phyloP scores from a whole-genome alignment of 2,797 vertebrate genomes.

The Manis crassicaudata region DNA sequence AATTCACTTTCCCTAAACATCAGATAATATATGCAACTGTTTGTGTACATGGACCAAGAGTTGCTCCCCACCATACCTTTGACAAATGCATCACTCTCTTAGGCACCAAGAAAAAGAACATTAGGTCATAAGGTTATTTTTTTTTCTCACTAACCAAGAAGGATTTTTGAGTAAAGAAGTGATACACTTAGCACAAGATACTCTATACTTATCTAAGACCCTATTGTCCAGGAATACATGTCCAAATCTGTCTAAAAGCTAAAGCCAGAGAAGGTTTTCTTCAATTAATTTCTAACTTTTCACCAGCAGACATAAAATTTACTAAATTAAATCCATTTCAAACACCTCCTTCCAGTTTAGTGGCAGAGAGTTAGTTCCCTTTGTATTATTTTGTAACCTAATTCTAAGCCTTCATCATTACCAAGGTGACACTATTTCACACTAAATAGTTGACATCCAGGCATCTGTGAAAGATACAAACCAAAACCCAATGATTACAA shows the following conservation, averaged over 20 bases:
- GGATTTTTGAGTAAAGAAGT: constrained; percentile 43
- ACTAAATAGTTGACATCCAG: constrained; percentile 41
- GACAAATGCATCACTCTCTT: constrained; percentile 2
- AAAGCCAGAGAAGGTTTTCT: constrained; percentile 25
- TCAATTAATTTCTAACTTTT: constrained; percentile 44
- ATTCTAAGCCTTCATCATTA: constrained; percentile 45
- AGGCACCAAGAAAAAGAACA: constrained; percentile 42
- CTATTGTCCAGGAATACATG: background rate
- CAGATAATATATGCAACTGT: constrained; percentile 24
- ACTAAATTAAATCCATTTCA: constrained; percentile 49
- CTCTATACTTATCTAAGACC: constrained; percentile 27
- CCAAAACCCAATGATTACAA: constrained; percentile 37
- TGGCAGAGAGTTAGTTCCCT: constrained; percentile 34
- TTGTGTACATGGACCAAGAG: background rate
- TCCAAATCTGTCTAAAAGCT: constrained; percentile 32
- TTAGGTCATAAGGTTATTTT: background rate
- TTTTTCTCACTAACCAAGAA: constrained; percentile 63
- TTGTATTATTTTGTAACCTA: constrained; percentile 47
- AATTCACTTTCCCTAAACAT: constrained; percentile 28
- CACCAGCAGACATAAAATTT: constrained; percentile 28
- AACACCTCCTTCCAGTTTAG: constrained; percentile 30
- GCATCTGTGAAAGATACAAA: constrained; percentile 42
- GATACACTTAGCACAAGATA: background rate
- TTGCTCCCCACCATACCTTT: background rate
- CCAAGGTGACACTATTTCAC: constrained; percentile 57